Evolutionary conservation across 2,113 vertebrate genomes (phyloP), one percentile per base, ranked within the genome.

Genomic region (Trichomycterus rosablanca): DNA sequence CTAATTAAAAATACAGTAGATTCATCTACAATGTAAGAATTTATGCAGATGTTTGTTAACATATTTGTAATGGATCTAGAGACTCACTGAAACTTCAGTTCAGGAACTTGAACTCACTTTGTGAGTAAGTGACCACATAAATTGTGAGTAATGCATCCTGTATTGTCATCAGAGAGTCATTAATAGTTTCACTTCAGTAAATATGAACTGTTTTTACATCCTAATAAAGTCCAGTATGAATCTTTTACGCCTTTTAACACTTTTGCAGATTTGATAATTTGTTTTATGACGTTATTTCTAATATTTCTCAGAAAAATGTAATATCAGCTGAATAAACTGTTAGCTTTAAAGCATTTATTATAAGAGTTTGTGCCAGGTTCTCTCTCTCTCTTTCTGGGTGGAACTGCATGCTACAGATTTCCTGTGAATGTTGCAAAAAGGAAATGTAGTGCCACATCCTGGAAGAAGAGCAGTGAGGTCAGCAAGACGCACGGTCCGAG

Each of bases 371-470:
- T 30, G 26, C 26, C 26, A 30, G 26, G 7, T 4, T 42, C 48
- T 40, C 48, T 46, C 46, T 8, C n/a, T 3, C 3, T 45, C 6
- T 49, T 3, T 39, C 5, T 63, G 26, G 48, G 67, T 64, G 60
- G 48, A 48, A 39, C 8, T 15, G 19, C n/a, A 23, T 70, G 42
- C 48, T 54, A 14, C 44, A 52, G 40, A 35, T 58, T 24, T 44
- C 22, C 49, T 57, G 30, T 59, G 60, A 64, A 34, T 48, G 28
- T 14, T 42, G 42, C 16, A 46, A 49, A 46, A 54, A 70, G 61
- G 49, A 60, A 55, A 53, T 50, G 30, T n/a, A n/a, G n/a, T 50
- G 20, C 18, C 28, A 48, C 62, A 60, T 22, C 15, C 15, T 32
- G 34, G 26, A 55, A 52, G 40, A 19, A 20, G 22, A 12, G n/a